Conservation (phyloP, 2,888 invertebrate genomes). For the Spatulosminthurus flaviceps region DNA sequence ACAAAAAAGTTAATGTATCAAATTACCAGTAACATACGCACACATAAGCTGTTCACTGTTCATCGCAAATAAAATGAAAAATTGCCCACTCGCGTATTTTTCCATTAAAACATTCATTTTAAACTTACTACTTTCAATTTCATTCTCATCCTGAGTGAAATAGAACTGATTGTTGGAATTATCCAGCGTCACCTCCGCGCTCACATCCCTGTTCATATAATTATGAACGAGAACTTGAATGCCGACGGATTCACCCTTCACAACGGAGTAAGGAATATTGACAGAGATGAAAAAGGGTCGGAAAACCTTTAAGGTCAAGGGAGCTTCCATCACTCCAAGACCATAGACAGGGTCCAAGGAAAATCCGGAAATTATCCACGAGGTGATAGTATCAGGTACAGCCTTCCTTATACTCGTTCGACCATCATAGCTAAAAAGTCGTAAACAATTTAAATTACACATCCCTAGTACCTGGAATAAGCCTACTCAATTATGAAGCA, state of each 20-base stretch:
- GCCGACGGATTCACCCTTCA: slow-evolving; percentile 88
- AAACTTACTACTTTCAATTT: slow-evolving; percentile 75
- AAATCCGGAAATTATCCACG: slow-evolving; percentile 85
- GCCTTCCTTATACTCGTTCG: slow-evolving; percentile 70
- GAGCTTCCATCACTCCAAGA: slow-evolving; percentile 75
- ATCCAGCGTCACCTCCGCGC: slow-evolving; percentile 84
- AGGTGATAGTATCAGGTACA: slow-evolving; percentile 84
- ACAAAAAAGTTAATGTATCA: background rate
- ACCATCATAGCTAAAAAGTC: slow-evolving; percentile 67
- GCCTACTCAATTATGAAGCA: background rate
- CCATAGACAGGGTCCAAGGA: slow-evolving; percentile 80
- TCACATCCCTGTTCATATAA: slow-evolving; percentile 80
- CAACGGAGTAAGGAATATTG: slow-evolving; percentile 87
- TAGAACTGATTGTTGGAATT: slow-evolving; percentile 82
- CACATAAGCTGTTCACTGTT: too few relatives aligned
- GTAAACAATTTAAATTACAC: background rate
- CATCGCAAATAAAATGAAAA: too few relatives aligned
- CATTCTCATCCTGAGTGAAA: slow-evolving; percentile 81
- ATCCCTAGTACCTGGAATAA: background rate
- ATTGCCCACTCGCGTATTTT: background rate
- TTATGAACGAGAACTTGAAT: slow-evolving; percentile 89
- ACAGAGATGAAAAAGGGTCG: slow-evolving; percentile 85
- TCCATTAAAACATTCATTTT: background rate
- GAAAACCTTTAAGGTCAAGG: slow-evolving; percentile 75
- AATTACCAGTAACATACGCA: too few relatives aligned